Evolutionary conservation across 2,888 invertebrate species (phyloP).

Genomic region (Drosophila incognita): DNA sequence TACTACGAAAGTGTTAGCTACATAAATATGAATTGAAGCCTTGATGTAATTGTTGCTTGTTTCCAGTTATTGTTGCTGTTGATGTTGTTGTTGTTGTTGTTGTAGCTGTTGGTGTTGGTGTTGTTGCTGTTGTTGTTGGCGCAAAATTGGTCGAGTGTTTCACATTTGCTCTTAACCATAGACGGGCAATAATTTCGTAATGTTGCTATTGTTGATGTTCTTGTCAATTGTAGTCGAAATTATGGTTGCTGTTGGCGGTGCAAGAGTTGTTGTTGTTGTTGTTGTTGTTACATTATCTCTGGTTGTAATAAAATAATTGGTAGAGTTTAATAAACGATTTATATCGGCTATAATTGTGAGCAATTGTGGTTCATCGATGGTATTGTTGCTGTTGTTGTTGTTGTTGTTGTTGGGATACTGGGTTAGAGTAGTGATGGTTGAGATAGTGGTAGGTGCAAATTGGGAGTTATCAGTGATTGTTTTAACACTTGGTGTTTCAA

Average conservation of each 20-base stretch:
- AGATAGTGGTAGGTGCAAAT: slow-evolving; percentile 39
- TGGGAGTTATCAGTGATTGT: slow-evolving; percentile 41
- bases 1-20: slow-evolving; percentile 8
- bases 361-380: slow-evolving; percentile 83
- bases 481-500: slow-evolving; percentile 23
- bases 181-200: slow-evolving; percentile 81
- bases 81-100: slow-evolving; percentile 10
- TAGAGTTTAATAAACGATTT: slow-evolving; percentile 84
- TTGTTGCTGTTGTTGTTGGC: slow-evolving; percentile 16
- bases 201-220: slow-evolving; percentile 65
- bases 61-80: slow-evolving; percentile 12
- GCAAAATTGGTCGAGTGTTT: neutral
- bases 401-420: slow-evolving; percentile 44
- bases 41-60: slow-evolving; percentile 16
- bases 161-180: slow-evolving; percentile 58
- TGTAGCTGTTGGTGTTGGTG: slow-evolving; percentile 16
- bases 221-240: slow-evolving; percentile 56
- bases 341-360: slow-evolving; percentile 82
- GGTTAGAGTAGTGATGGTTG: slow-evolving; percentile 43
- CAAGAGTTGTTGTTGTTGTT: slow-evolving; percentile 54
- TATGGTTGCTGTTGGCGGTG: slow-evolving; percentile 50
- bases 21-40: slow-evolving; percentile 14
- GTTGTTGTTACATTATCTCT: slow-evolving; percentile 82
- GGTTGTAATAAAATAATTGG: slow-evolving; percentile 85
- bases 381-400: slow-evolving; percentile 40